Base-by-base conservation (phyloP, 2,113 vertebrate genomes). In the Redunca redunca region DNA sequence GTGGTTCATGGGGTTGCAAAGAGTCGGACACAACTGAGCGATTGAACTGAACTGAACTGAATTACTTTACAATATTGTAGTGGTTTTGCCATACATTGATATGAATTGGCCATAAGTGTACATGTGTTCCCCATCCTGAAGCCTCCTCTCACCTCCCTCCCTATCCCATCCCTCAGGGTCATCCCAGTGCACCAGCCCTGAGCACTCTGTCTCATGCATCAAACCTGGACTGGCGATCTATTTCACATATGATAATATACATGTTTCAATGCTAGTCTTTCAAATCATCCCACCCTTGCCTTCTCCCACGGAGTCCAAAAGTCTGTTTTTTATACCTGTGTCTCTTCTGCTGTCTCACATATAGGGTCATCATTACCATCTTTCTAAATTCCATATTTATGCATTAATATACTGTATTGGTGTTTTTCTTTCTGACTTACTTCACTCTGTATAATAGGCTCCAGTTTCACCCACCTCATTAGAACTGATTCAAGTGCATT, bases 1-100 rank as follows among this genome's bases (percentile, higher is more conserved):
- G 10, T 0, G 2, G 3, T 58, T 58, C 25, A 58, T 26, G 25
- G 25, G 23, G 57, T 58, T 4, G 0, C 57, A 58, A 26, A 58
- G 25, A 26, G 57, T 58, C 0, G 0, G 57, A 58, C 25, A 58
- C 2, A 3, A 58, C 4, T 58, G 25, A 58, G 57, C 10, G 0
- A 26, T 25, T 58, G 25, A 57, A 57, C 55, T 57, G 53, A 57
- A 57, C 55, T 57, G 55, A 57, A 11, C 23, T 58, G 57, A 67
- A 67, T 67, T 67, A 33, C 62, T n/a, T n/a, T 64, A 67, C 16
- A 19, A 9, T n/a, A 67, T n/a, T 67, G 15, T 67, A 16, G 62
- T 19, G 33, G 62, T 67, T 67, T 19, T 67, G 62, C 33, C 62
- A n/a, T n/a, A n/a, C 62, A 67, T 9, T 67, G 33, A 67, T 17